Evolutionary conservation across 2,797 vertebrate species (phyloP).

Genomic region (Sebastes taczanowskii): DNA sequence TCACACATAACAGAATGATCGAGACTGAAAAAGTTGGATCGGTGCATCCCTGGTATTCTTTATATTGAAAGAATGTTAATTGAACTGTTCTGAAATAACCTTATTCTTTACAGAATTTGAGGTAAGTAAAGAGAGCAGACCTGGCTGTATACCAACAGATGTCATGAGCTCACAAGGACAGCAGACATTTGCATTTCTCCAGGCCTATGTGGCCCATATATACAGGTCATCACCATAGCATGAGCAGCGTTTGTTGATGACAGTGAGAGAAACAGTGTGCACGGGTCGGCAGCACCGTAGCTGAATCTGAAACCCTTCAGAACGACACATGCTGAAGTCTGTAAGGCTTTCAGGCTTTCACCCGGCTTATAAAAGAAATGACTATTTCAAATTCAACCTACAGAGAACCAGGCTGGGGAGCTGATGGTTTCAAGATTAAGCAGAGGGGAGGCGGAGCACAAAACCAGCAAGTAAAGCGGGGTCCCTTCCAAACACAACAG

Average conservation of each 20-base stretch:
- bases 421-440: slow-evolving; percentile 68
- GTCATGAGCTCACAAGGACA: slow-evolving; percentile 15
- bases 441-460: slow-evolving; percentile 36
- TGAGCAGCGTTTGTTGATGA: background rate
- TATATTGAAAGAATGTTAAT: background rate
- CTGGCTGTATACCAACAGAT: background rate
- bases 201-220: background rate
- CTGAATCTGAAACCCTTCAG: slow-evolving; percentile 29
- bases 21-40: too few relatives aligned
- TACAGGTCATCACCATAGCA: background rate
- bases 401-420: slow-evolving; percentile 53
- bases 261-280: slow-evolving; percentile 10
- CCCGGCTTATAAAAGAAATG: slow-evolving; percentile 29
- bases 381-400: slow-evolving; percentile 61
- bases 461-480: slow-evolving; percentile 39
- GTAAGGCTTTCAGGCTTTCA: slow-evolving; percentile 9
- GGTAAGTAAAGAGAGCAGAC: background rate
- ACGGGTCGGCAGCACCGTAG: background rate
- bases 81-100: slow-evolving; percentile 10
- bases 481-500: slow-evolving; percentile 59
- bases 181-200: background rate
- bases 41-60: background rate
- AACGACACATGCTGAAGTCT: slow-evolving; percentile 33
- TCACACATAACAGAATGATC: too few relatives aligned
- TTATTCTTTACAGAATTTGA: background rate